Conservation (phyloP, 1,140 invertebrate genomes). For the Dreissena polymorpha region DNA sequence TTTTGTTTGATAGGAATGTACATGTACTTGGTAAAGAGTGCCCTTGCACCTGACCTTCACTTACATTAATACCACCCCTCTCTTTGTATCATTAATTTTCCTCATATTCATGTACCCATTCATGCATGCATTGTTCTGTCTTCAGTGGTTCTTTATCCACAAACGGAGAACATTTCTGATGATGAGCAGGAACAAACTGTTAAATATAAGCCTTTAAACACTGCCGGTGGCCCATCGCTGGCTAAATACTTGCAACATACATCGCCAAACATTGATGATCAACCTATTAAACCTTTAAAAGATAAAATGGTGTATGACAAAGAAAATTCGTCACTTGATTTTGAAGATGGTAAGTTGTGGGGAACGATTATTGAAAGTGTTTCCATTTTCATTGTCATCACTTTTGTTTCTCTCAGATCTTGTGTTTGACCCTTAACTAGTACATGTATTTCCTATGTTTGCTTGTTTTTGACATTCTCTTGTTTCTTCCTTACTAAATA, state of each 20-base stretch:
- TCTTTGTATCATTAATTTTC: too few species aligned
- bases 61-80: too few species aligned
- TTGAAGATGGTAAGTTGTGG: conserved; percentile 76
- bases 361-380: not conserved
- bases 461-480: too few species aligned
- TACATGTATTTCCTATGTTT: too few species aligned
- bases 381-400: too few species aligned
- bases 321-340: conserved; percentile 75
- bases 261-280: conserved; percentile 64
- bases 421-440: too few species aligned
- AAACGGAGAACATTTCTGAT: conserved; percentile 59
- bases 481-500: too few species aligned
- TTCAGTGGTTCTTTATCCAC: conserved; percentile 56
- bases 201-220: conserved; percentile 49
- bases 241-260: not conserved
- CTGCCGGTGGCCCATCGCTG: conserved; percentile 44
- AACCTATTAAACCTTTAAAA: conserved; percentile 78
- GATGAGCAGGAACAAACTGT: conserved; percentile 53
- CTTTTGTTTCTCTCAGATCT: too few species aligned
- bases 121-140: conserved; percentile 17
- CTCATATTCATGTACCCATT: not conserved
- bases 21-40: too few species aligned
- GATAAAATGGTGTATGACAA: conserved; percentile 77
- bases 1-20: too few species aligned
- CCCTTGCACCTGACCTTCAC: too few species aligned